Evolutionary conservation across 2,888 invertebrate genomes (phyloP).

Genomic region (Drosophila meridionalis): DNA sequence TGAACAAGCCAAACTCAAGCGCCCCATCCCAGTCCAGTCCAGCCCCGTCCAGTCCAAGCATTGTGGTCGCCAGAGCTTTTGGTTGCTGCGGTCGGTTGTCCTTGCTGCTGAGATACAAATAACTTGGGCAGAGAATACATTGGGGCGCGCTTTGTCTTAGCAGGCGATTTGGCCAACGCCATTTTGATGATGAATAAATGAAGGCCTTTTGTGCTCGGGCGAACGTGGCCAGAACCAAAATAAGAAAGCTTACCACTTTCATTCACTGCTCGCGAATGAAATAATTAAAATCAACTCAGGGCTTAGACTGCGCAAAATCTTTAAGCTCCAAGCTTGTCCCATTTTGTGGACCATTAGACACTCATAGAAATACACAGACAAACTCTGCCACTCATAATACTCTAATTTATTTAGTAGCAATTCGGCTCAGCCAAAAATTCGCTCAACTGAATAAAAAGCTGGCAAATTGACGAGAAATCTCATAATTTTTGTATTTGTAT

Average conservation of each 20-base stretch:
- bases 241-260: conserved; percentile 68
- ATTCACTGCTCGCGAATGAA: conserved; percentile 61
- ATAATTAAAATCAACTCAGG: conserved; percentile 62
- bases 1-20: conserved; percentile 70
- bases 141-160: conserved; percentile 61
- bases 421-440: conserved; percentile 9
- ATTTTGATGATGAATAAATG: conserved; percentile 79
- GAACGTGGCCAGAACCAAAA: conserved; percentile 48
- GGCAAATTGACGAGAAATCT: conserved; percentile 42
- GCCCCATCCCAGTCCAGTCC: conserved; percentile 13
- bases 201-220: conserved; percentile 61
- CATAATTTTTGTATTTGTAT: not conserved
- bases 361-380: not conserved
- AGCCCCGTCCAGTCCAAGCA: conserved; percentile 18
- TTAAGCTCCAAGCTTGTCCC: conserved; percentile 35
- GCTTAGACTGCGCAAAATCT: conserved; percentile 22
- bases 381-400: conserved; percentile 26
- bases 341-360: conserved; percentile 8
- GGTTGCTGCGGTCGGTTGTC: conserved; percentile 59
- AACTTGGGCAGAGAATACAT: conserved; percentile 35
- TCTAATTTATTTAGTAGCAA: conserved; percentile 61
- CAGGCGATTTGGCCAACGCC: conserved; percentile 44
- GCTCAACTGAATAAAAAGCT: conserved; percentile 1
- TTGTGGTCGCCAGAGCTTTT: conserved; percentile 58
- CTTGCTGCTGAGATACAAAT: conserved; percentile 65